phyloP scores from a whole-genome alignment of 1,140 invertebrate genomes.

The Papilio xuthus region DNA sequence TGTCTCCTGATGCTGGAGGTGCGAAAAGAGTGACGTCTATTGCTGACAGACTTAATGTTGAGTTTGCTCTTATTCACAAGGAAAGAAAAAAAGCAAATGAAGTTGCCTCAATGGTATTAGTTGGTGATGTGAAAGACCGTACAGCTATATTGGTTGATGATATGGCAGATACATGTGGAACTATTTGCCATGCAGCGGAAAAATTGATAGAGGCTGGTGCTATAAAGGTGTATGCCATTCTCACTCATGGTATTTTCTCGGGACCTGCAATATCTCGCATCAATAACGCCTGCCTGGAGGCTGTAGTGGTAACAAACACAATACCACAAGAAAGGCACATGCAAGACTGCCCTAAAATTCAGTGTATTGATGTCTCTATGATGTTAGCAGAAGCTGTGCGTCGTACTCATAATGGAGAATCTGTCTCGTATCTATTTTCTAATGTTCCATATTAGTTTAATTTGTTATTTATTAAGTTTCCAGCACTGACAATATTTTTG shows the following conservation, averaged over 20 bases:
- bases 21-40: conserved; percentile 89
- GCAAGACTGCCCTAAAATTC: conserved; percentile 96
- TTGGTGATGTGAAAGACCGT: conserved; percentile 98
- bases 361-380: conserved; percentile 99
- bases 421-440: conserved; percentile 97
- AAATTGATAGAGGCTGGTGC: conserved; percentile 98
- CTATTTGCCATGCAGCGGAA: conserved; percentile 98
- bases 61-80: conserved; percentile 99
- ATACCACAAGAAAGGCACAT: conserved; percentile 99
- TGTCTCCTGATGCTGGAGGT: conserved; percentile 99
- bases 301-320: conserved; percentile 99
- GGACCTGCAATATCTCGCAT: conserved; percentile 98
- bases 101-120: conserved; percentile 99
- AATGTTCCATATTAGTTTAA: conserved; percentile 93
- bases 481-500: conserved; percentile 45
- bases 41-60: conserved; percentile 97
- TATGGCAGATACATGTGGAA: conserved; percentile 99
- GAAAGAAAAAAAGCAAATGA: conserved; percentile 99
- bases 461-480: conserved; percentile 54
- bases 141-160: conserved; percentile 99
- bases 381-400: conserved; percentile 98
- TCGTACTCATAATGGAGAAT: conserved; percentile 98
- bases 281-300: conserved; percentile 98
- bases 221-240: conserved; percentile 96
- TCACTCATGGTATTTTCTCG: conserved; percentile 99